Evolutionary conservation across 23 tunicate species (phyloP), one percentile per base, ranked within the genome.

Genomic region (Botrylloides violaceus): DNA sequence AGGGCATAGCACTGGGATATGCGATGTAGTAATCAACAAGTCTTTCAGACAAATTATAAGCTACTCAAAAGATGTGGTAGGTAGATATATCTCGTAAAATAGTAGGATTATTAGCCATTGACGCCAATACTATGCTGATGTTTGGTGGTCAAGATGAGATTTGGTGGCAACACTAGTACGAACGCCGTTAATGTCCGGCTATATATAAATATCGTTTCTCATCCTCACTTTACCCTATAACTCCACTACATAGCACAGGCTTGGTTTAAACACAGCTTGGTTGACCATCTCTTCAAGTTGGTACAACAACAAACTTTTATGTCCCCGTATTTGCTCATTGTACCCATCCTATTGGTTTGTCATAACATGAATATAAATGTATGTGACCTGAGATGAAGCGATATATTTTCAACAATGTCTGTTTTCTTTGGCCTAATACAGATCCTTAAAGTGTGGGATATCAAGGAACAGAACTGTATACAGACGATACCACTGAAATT

Each of bases 1-100:
- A 31, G 97, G 97, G 9, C 97, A 90, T 70, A 80, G 80, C 66
- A 90, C 97, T 1, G 97, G 97, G 19, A 90, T 90, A 31, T 90
- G 97, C 49, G 97, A 90, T 47, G 97, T 90, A 22, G 64, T 61
- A 0, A 76, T 90, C 35, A 90, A 83, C 79, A 76, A 71, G 48
- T 77, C 75, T 23, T 80, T 62, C 71, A 75, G 72, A 22, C 97
- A 90, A 58, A 79, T 90, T 34, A 78, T 90, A 12, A 78, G 92
- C 12, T 90, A 90, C 53, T 90, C 97, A 1, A 90, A 90, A 70
- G 90, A 90, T 53, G 97, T 63, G 79, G 97, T 90, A 34, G 77
- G 81, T 22, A n/a, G n/a, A n/a, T n/a, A n/a, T n/a, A n/a, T n/a
- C n/a, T n/a, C 5, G 24, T 7, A 30, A 9, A 24, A 65, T 29